Percentiles rank a stretch among this genome's conserved stretches.
Evolutionary conservation across 2,797 vertebrate genomes (phyloP).

Genomic region (Chloroceryle inda): DNA sequence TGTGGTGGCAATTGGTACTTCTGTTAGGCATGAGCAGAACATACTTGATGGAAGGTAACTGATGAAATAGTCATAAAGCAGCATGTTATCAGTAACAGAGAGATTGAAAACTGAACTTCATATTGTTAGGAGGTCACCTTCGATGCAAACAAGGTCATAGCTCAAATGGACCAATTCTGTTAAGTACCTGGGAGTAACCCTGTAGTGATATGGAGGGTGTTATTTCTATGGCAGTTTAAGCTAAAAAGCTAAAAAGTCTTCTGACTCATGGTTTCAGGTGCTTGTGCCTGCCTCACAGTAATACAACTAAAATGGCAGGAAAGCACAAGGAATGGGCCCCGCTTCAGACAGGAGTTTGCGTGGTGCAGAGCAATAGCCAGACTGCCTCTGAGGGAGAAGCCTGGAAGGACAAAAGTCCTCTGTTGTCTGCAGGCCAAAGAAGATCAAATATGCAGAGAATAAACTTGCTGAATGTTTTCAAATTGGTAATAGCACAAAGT

Average conservation of each 20-base stretch:
- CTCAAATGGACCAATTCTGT: background rate
- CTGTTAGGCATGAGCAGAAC: background rate
- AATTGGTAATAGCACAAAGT: background rate
- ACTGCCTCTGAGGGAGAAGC: background rate
- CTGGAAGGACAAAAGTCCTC: background rate
- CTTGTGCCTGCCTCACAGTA: background rate
- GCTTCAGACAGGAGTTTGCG: background rate
- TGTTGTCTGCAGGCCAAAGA: background rate
- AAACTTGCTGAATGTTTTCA: background rate
- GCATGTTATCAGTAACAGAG: background rate
- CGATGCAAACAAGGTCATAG: background rate
- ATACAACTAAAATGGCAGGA: background rate
- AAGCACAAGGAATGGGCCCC: background rate
- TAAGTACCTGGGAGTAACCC: background rate
- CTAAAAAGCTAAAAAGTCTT: constrained; percentile 6
- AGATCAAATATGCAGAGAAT: background rate
- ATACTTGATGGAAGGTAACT: background rate
- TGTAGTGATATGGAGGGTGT: background rate
- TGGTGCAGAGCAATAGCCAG: background rate
- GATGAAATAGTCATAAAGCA: background rate
- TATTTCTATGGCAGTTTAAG: background rate
- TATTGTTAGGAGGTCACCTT: background rate
- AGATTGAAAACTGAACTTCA: background rate
- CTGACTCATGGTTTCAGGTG: background rate
- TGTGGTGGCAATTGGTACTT: background rate